phyloP scores from a whole-genome alignment of 64 coral and sea anemone genomes.

The Stichodactyla helianthus region DNA sequence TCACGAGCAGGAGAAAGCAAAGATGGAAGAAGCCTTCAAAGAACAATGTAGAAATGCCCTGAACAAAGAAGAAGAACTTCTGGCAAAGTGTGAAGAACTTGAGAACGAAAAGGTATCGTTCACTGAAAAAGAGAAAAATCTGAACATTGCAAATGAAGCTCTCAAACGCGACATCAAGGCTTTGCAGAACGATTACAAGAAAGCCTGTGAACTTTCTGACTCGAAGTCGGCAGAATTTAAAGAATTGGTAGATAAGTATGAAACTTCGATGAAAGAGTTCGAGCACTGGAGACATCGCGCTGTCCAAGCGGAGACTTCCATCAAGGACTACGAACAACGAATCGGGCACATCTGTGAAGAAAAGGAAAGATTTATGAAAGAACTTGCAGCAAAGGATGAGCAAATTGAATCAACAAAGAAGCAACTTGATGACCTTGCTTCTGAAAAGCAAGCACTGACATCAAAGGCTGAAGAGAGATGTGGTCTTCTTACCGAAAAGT shows the following conservation, averaged over 20 bases:
- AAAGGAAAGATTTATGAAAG: constrained; percentile 33
- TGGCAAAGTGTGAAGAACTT: constrained; percentile 48
- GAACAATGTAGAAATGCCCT: constrained; percentile 53
- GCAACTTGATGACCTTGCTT: constrained; percentile 25
- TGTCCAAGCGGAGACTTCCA: constrained; percentile 47
- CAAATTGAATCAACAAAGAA: constrained; percentile 29
- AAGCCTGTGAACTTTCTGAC: constrained; percentile 81
- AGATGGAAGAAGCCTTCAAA: constrained; percentile 44
- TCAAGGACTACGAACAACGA: constrained; percentile 27
- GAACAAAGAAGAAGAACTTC: constrained; percentile 33
- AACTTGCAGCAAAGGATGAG: constrained; percentile 22
- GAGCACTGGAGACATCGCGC: constrained; percentile 56
- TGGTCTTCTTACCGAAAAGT: constrained; percentile 8
- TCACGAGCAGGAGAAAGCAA: constrained; percentile 39
- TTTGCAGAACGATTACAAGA: constrained; percentile 84
- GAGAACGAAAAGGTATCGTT: constrained; percentile 39
- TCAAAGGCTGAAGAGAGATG: constrained; percentile 23
- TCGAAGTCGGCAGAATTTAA: constrained; percentile 68
- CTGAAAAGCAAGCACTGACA: constrained; percentile 18
- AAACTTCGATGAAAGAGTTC: constrained; percentile 52
- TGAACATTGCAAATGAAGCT: constrained; percentile 33
- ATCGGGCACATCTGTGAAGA: constrained; percentile 34
- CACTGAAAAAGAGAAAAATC: constrained; percentile 65
- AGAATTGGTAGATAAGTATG: constrained; percentile 70
- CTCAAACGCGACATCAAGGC: constrained; percentile 74